Conservation (phyloP, 2,113 vertebrate species). For the Pyrgilauda ruficollis region DNA sequence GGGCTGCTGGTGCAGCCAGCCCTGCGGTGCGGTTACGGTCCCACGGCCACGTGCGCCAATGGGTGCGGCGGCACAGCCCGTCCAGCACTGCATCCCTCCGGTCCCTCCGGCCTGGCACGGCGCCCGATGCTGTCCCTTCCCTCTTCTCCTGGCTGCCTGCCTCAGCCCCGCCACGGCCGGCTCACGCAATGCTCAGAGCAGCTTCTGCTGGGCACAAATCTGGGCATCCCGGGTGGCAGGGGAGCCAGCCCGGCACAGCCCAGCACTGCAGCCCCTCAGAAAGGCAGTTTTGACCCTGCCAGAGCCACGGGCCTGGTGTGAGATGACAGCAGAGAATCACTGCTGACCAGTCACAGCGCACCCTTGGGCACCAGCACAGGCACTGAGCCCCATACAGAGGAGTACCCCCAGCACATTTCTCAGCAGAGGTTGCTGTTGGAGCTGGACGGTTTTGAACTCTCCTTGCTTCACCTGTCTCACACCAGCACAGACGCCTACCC, state of each 20-base stretch:
- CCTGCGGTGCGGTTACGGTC: fast-evolving
- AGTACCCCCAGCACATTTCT: neutral
- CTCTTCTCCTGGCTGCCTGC: neutral
- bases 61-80: neutral
- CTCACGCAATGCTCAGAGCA: neutral
- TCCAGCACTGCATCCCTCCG: neutral
- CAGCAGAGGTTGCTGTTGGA: neutral
- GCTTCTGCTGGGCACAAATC: neutral
- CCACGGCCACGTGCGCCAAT: fast-evolving
- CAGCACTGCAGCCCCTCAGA: fast-evolving
- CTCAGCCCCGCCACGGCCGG: fast-evolving
- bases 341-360: neutral
- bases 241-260: neutral
- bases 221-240: no score
- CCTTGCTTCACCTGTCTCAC: neutral
- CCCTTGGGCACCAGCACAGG: neutral
- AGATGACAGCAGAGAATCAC: fast-evolving
- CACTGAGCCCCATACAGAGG: fast-evolving
- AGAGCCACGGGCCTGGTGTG: fast-evolving
- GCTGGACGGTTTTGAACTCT: fast-evolving
- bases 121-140: neutral
- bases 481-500: neutral
- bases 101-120: neutral
- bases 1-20: neutral
- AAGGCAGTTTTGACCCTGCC: fast-evolving